Evolutionary conservation across 2,888 invertebrate genomes (phyloP).

Genomic region (Eustalomyia histrio): DNA sequence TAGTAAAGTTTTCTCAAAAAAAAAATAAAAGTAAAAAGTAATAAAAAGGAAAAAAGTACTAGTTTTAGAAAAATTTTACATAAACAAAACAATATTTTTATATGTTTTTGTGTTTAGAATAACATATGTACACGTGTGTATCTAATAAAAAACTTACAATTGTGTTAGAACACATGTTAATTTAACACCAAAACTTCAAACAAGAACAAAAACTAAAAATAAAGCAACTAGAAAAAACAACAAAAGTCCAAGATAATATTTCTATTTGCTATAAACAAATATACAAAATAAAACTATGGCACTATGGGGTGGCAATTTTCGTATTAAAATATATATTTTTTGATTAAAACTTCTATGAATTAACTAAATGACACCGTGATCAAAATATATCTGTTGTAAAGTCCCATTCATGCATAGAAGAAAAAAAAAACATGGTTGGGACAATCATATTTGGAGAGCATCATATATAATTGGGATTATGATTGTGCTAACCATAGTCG

Average conservation of each 20-base stretch:
- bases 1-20: not conserved
- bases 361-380: no score
- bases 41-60: constrained; percentile 29
- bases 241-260: constrained; percentile 61
- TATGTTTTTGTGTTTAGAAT: constrained; percentile 12
- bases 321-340: no score
- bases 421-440: no score
- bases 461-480: no score
- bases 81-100: not conserved
- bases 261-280: constrained; percentile 56
- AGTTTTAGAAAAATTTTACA: not conserved
- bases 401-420: no score
- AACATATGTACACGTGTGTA: not conserved
- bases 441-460: no score
- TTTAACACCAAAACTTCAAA: constrained; percentile 58
- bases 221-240: not conserved
- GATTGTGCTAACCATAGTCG: no score
- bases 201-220: constrained; percentile 26
- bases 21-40: constrained; percentile 7
- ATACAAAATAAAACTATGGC: constrained; percentile 23
- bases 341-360: no score
- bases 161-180: constrained; percentile 62
- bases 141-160: constrained; percentile 42
- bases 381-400: no score
- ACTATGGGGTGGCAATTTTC: constrained; percentile 19